Conservation (phyloP, 2,113 vertebrate species). For the Melanerpes aurifrons region DNA sequence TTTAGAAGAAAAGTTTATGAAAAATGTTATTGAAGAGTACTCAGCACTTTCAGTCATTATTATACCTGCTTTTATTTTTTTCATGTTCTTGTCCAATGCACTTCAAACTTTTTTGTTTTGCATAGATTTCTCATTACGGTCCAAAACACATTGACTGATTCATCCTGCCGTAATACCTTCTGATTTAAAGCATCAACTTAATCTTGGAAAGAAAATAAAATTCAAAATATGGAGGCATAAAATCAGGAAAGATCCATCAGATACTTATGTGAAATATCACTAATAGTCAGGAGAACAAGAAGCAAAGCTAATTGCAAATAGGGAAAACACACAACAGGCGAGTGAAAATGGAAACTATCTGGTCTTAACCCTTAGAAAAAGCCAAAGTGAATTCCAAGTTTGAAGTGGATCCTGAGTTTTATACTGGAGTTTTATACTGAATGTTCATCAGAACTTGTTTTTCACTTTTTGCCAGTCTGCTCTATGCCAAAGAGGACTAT, state of each 20-base stretch:
- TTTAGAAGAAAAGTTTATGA: background rate
- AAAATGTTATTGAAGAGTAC: background rate
- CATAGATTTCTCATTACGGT: background rate
- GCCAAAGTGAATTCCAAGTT: background rate
- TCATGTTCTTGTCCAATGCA: background rate
- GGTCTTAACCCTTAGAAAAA: background rate
- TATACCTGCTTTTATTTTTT: background rate
- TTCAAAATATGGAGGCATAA: background rate
- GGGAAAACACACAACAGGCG: fast-evolving
- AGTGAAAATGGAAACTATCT: background rate
- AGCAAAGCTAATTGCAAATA: background rate
- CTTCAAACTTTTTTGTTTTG: background rate
- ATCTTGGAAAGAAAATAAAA: background rate
- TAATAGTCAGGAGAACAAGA: background rate
- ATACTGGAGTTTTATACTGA: background rate
- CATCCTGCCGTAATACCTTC: background rate
- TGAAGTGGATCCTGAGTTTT: background rate
- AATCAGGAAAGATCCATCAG: background rate
- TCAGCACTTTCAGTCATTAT: background rate
- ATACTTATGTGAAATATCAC: background rate
- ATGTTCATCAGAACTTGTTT: background rate
- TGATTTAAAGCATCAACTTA: background rate
- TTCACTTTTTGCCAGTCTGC: background rate
- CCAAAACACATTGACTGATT: background rate
- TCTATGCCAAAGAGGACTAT: background rate